phyloP scores from a whole-genome alignment of 2,888 invertebrate genomes.

The Amphiduros pacificus region DNA sequence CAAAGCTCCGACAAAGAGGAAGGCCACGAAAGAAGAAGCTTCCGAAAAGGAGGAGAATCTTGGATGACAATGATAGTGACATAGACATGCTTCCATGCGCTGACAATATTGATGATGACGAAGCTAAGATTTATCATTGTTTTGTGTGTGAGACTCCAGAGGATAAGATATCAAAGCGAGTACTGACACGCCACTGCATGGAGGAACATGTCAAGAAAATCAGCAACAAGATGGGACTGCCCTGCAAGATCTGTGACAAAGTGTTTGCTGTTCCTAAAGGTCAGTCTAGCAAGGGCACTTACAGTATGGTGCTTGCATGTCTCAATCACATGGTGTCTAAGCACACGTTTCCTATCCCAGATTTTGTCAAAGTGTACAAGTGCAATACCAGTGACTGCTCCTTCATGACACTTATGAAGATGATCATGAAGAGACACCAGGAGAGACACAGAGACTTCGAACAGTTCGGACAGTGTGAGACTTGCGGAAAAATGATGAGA shows the following conservation, averaged over 20 bases:
- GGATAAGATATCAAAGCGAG: background rate
- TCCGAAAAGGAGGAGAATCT: too few species aligned
- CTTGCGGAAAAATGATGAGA: background rate
- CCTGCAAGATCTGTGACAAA: background rate
- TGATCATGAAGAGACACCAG: background rate
- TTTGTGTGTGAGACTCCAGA: too few species aligned
- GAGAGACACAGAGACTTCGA: background rate
- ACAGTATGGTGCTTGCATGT: background rate
- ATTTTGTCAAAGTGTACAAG: background rate
- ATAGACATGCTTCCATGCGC: too few species aligned
- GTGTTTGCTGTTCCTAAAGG: background rate
- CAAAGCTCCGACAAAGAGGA: too few species aligned
- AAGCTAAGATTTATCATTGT: too few species aligned
- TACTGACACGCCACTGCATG: background rate
- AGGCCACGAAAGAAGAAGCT: too few species aligned
- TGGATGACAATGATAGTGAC: too few species aligned
- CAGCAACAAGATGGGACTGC: background rate
- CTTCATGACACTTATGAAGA: background rate
- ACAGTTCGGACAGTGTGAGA: background rate
- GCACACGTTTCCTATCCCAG: background rate
- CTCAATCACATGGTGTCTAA: background rate
- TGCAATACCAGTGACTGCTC: background rate
- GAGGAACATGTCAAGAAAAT: background rate
- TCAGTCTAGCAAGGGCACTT: background rate
- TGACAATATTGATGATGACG: too few species aligned